phyloP scores from a whole-genome alignment of 1,140 invertebrate genomes.

The Apis laboriosa region DNA sequence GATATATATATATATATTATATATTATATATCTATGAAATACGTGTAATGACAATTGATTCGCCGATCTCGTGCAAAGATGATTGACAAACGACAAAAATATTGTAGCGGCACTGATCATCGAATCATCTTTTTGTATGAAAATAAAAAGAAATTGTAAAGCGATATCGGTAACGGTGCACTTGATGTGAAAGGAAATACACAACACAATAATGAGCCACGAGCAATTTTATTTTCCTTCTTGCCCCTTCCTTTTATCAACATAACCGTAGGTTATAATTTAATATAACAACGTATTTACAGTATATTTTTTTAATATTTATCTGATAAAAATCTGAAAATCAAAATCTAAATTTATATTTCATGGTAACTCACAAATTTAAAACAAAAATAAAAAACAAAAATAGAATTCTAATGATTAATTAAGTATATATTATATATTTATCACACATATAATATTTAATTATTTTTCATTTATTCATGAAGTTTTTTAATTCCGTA shows the following conservation, averaged over 20 bases:
- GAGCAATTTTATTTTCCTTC: constrained; percentile 15
- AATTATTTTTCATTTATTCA: background rate
- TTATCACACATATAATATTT: background rate
- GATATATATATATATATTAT: constrained; percentile 24
- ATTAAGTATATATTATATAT: no score
- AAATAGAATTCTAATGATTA: background rate
- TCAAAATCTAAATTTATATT: background rate
- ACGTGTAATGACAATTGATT: constrained; percentile 46
- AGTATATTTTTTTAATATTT: constrained; percentile 5
- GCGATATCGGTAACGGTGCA: constrained; percentile 66
- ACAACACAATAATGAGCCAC: constrained; percentile 58
- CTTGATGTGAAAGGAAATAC: constrained; percentile 69
- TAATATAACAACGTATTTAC: background rate
- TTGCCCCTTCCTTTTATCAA: background rate
- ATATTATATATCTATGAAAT: constrained; percentile 48
- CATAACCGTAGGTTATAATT: background rate
- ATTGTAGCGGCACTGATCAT: constrained; percentile 41
- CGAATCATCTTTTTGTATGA: constrained; percentile 61
- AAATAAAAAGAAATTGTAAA: constrained; percentile 54
- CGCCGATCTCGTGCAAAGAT: background rate
- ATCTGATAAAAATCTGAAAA: background rate
- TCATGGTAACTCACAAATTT: background rate
- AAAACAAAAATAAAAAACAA: background rate
- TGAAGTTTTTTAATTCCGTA: background rate
- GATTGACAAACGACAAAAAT: constrained; percentile 4